Conservation (phyloP, 2,113 vertebrate species). For the Alligator mississippiensis region DNA sequence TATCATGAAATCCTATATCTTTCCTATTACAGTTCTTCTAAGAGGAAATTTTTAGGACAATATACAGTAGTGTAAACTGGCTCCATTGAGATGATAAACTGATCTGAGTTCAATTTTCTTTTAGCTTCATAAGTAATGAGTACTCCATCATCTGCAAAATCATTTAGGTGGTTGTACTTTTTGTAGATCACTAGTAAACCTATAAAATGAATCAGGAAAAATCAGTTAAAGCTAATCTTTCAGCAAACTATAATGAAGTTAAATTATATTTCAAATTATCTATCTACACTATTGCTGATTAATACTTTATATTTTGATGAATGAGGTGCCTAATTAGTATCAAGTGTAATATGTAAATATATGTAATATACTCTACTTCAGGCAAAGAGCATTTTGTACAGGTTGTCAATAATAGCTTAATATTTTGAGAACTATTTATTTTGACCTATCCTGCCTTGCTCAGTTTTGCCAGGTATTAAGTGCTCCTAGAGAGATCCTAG, state of each 20-base stretch:
- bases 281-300: background rate
- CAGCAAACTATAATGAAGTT: background rate
- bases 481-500: background rate
- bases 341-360: background rate
- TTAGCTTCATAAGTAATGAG: constrained; percentile 16
- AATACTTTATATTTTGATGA: constrained; percentile 12
- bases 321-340: background rate
- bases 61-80: background rate
- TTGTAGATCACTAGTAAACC: background rate
- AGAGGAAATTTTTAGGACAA: background rate
- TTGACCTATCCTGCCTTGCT: background rate
- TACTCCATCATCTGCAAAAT: background rate
- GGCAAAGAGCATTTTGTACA: background rate
- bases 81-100: constrained; percentile 30
- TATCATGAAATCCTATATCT: background rate
- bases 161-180: background rate
- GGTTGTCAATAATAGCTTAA: rapidly evolving
- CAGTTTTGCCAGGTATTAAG: background rate
- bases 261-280: constrained; percentile 1
- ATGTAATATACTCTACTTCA: background rate
- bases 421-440: background rate
- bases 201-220: background rate
- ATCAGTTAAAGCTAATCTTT: background rate
- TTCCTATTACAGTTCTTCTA: constrained; percentile 1
- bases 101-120: background rate